Conservation (phyloP, 2,113 vertebrate genomes). For the Salvelinus alpinus region DNA sequence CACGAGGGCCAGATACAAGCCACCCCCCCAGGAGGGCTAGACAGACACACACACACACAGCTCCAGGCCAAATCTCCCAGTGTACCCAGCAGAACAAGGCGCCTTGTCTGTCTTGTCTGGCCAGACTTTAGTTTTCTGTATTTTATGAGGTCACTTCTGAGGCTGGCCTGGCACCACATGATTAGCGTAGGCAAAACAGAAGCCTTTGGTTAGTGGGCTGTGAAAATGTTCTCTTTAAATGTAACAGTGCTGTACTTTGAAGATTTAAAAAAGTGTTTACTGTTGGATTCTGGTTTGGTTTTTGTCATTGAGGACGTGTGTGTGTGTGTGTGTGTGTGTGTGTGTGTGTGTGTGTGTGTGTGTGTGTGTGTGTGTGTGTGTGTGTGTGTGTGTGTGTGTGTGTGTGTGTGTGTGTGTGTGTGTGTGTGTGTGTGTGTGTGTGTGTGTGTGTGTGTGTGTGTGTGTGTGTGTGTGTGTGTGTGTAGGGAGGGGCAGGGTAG, state of each 20-base stretch:
- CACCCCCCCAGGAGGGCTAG: too few relatives aligned
- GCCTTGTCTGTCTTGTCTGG: slow-evolving; percentile 45
- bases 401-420: not conserved
- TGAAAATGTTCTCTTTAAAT: slow-evolving; percentile 16
- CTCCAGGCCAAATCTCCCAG: too few relatives aligned
- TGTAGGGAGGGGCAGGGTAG: not conserved
- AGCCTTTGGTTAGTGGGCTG: slow-evolving; percentile 24
- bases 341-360: not conserved
- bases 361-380: not conserved
- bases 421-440: not conserved
- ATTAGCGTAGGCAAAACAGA: slow-evolving; percentile 37
- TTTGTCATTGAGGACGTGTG: not conserved
- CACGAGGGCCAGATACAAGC: too few relatives aligned
- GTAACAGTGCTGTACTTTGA: not conserved
- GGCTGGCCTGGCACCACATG: slow-evolving; percentile 6
- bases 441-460: not conserved
- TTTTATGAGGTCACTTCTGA: slow-evolving; percentile 50
- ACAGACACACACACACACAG: too few relatives aligned
- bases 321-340: not conserved
- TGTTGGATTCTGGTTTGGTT: not conserved
- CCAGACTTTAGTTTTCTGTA: slow-evolving; percentile 37
- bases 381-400: not conserved
- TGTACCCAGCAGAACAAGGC: slow-evolving; percentile 16
- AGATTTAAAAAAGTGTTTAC: not conserved
- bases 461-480: not conserved